A percentile compares a stretch with the other conserved stretches of the same genome.
Evolutionary conservation across 2,797 vertebrate species (phyloP).

Genomic region (Sebastes umbrosus): DNA sequence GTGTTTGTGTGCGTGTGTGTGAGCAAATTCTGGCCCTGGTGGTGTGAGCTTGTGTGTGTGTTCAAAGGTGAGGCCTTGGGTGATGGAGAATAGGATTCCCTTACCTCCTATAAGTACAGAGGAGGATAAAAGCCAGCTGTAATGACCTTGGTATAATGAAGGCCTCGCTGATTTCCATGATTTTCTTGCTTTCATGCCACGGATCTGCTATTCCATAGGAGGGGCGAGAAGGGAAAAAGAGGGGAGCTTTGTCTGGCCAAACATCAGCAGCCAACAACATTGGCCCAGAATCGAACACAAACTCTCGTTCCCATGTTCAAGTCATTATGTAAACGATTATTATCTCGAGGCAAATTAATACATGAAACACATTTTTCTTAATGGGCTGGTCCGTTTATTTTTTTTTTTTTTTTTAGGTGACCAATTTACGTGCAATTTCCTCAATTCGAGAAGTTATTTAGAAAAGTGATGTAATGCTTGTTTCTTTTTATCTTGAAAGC

Average conservation of each 20-base stretch:
- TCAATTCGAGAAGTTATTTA: conserved; percentile 80
- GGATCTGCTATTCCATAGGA: conserved; percentile 59
- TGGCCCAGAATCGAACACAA: conserved; percentile 65
- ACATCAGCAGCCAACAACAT: conserved; percentile 58
- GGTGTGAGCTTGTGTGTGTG: conserved; percentile 52
- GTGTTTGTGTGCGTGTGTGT: conserved; percentile 39
- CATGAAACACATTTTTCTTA: conserved; percentile 82
- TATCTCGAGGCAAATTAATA: conserved; percentile 80
- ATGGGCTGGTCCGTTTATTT: conserved; percentile 50
- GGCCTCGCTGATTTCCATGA: conserved; percentile 79
- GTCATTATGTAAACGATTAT: conserved; percentile 76
- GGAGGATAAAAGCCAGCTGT: conserved; percentile 74
- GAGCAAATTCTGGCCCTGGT: conserved; percentile 30
- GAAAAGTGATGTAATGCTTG: conserved; percentile 80
- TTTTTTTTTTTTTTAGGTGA: conserved; percentile 71
- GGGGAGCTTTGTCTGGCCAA: conserved; percentile 67
- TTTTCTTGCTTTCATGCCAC: conserved; percentile 70
- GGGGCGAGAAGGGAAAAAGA: conserved; percentile 44
- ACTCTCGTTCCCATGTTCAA: conserved; percentile 76
- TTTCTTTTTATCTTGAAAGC: conserved; percentile 82
- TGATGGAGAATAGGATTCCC: conserved; percentile 78
- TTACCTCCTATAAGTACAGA: conserved; percentile 78
- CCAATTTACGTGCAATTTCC: conserved; percentile 81
- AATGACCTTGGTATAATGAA: conserved; percentile 80
- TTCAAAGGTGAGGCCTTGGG: conserved; percentile 85